These are phyloP conservation scores for Latheticus oryzae DNA, from an alignment of 2,888 invertebrate genomes.

Conservation along the genomic window DNA sequence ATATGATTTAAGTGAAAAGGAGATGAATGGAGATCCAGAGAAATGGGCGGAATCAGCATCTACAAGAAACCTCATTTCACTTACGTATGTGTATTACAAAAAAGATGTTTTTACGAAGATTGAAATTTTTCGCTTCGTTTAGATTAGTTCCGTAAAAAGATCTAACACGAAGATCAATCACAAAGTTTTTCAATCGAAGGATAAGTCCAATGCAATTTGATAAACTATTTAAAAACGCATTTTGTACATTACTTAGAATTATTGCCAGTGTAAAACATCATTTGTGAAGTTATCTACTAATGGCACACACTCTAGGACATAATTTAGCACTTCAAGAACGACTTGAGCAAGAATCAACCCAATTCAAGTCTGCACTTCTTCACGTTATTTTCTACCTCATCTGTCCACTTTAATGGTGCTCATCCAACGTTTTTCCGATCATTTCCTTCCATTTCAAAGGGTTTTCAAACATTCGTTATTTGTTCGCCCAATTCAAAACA, in stretches of 20 bases:
- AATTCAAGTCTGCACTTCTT: slow-evolving; percentile 2
- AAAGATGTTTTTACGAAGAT: slow-evolving; percentile 5
- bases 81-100: background rate
- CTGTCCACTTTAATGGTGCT: slow-evolving; percentile 23
- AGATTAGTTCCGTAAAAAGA: background rate
- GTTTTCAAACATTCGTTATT: slow-evolving; percentile 6
- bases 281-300: background rate
- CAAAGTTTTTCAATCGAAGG: slow-evolving; percentile 19
- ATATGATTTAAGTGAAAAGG: slow-evolving; percentile 25
- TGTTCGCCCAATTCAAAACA: too few species aligned
- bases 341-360: slow-evolving; percentile 5
- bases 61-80: slow-evolving; percentile 6
- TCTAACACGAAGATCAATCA: slow-evolving; percentile 14
- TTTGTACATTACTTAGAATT: background rate
- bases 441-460: slow-evolving; percentile 16
- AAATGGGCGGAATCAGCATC: slow-evolving; percentile 3
- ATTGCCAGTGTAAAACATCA: background rate
- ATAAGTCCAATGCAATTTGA: slow-evolving; percentile 5
- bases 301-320: background rate
- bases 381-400: slow-evolving; percentile 14
- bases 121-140: slow-evolving; percentile 14
- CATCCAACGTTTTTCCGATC: slow-evolving; percentile 15
- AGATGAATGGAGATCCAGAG: slow-evolving; percentile 26
- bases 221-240: too few species aligned
- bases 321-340: slow-evolving; percentile 2